Evolutionary conservation across 2,797 vertebrate genomes (phyloP).

Genomic region (Sebastes jordani): DNA sequence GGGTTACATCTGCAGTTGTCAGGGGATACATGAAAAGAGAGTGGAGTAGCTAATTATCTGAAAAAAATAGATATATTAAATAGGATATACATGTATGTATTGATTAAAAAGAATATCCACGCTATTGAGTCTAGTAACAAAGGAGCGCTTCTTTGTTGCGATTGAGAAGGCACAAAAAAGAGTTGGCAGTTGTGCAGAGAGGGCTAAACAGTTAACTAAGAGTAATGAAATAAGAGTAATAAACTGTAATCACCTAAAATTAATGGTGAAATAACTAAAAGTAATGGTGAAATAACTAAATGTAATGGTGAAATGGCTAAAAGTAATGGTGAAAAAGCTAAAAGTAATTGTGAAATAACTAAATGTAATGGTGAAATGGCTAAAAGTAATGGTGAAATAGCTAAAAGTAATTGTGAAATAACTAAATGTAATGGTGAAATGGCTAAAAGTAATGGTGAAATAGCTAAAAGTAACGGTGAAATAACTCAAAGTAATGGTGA

Average conservation of each 20-base stretch:
- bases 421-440: neutral
- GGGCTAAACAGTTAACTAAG: too few species aligned
- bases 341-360: fast-evolving
- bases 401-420: fast-evolving
- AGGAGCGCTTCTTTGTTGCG: neutral
- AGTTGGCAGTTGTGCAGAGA: neutral
- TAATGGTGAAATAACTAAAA: neutral
- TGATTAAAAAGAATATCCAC: neutral
- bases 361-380: fast-evolving
- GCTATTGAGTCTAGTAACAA: neutral
- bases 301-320: too few species aligned
- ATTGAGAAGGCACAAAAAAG: neutral
- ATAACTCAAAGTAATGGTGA: too few species aligned
- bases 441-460: neutral
- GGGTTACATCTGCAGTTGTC: neutral
- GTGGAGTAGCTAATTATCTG: neutral
- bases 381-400: fast-evolving
- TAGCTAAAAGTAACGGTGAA: neutral
- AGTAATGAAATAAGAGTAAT: neutral
- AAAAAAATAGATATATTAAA: neutral
- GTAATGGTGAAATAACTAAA: neutral
- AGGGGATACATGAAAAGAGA: neutral
- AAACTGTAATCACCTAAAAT: neutral
- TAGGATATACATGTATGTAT: neutral
- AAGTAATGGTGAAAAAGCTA: neutral